Evolutionary conservation across 35 echinoderm and acorn worm species (phyloP).

Genomic region (Apostichopus japonicus): DNA sequence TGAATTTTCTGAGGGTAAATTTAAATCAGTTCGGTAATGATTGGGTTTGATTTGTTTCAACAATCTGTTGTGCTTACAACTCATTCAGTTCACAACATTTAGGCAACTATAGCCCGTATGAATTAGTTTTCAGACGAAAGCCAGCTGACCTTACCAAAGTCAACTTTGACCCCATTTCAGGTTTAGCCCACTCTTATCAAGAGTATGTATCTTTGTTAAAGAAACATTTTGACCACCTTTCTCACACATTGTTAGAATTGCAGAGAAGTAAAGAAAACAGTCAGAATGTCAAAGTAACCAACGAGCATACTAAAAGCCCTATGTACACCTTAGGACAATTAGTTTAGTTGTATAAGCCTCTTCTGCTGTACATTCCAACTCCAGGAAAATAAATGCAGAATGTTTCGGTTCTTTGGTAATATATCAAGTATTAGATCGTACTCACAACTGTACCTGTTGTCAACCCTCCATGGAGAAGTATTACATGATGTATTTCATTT

Average conservation of each 20-base stretch:
- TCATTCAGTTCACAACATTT: constrained; percentile 56
- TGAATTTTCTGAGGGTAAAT: constrained; percentile 53
- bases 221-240: constrained; percentile 43
- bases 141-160: background rate
- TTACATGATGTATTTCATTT: constrained; percentile 52
- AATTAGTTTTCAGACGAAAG: background rate
- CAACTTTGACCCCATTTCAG: constrained; percentile 1
- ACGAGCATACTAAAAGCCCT: constrained; percentile 33
- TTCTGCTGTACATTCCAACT: constrained; percentile 57
- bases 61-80: constrained; percentile 52
- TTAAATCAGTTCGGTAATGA: constrained; percentile 51
- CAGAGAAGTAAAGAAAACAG: constrained; percentile 41
- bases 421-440: constrained; percentile 48
- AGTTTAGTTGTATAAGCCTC: constrained; percentile 64
- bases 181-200: constrained; percentile 49
- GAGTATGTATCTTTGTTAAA: constrained; percentile 27
- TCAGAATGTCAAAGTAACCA: constrained; percentile 34
- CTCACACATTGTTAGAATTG: background rate
- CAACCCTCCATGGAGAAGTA: constrained; percentile 37
- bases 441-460: constrained; percentile 53
- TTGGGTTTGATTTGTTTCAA: constrained; percentile 41
- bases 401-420: constrained; percentile 59
- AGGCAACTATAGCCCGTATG: constrained; percentile 39
- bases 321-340: constrained; percentile 48
- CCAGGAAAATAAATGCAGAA: constrained; percentile 56